Evolutionary conservation across 2,888 invertebrate genomes (phyloP), one percentile per base, ranked within the genome.

Genomic region (Xylocampa areola): DNA sequence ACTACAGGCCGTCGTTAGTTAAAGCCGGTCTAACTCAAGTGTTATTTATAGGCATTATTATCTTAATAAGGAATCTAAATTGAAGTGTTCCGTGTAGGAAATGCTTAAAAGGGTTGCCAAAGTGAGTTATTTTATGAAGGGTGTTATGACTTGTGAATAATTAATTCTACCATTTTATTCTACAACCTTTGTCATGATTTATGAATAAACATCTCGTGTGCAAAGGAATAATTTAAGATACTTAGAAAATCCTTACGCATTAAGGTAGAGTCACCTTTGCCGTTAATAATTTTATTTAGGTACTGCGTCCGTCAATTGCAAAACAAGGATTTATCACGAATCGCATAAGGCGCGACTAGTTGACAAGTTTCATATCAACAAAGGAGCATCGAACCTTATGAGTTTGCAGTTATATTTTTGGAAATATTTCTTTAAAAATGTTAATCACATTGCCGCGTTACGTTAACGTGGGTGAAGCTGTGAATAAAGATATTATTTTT

Each of bases 401-500:
- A 14, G 25, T 17, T 11, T 13, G 36, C 17, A n/a, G 36, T 21
- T 29, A 55, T 71, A 71, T 66, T 57, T 77, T 61, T 39, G 36
- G 50, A 55, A 43, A 55, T 51, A 53, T 43, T 45, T 61, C 4
- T 43, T 35, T 33, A 45, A 63, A 63, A 63, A 37, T 23, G 48
- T 63, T 68, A 48, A 61, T 59, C 33, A 51, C 43, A 30, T 59
- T 50, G 29, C 29, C 35, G 39, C 44, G 37, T 43, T 60, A 52
- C 52, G 61, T 62, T 43, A 37, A 49, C 33, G 75, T 70, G 49
- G 62, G 48, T 32, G 71, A 57, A 54, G 64, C 55, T 60, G 58
- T 66, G 54, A 73, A 76, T 74, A 70, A 63, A 59, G 5, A 40
- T 43, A 60, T 52, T 75, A 77, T 75, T 73, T 71, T 75, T 75